Evolutionary conservation across 2,888 invertebrate species (phyloP).

Genomic region (Platycheirus albimanus): DNA sequence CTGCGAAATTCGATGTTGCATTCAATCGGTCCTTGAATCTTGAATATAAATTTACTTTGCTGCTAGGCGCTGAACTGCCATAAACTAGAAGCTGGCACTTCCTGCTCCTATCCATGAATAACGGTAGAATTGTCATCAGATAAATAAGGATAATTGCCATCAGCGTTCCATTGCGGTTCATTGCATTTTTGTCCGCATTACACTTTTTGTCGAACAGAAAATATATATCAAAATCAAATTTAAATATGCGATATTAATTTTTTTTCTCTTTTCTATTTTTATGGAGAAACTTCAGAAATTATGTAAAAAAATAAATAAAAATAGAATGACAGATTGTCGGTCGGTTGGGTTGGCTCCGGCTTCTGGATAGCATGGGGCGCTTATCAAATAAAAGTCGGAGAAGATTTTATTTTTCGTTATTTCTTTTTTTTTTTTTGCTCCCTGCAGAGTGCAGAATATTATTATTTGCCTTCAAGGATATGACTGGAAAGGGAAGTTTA

Average conservation of each 20-base stretch:
- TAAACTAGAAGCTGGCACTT: constrained; percentile 3
- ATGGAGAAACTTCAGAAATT: constrained; percentile 58
- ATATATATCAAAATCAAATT: constrained; percentile 53
- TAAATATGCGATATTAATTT: constrained; percentile 51
- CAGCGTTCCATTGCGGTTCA: constrained; percentile 61
- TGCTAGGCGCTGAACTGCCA: not conserved
- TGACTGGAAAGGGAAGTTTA: not conserved
- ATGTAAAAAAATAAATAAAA: constrained; percentile 30
- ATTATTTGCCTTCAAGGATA: constrained; percentile 17
- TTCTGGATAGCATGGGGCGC: not conserved
- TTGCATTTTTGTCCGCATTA: constrained; percentile 58
- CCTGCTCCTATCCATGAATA: constrained; percentile 3
- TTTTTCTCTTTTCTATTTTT: constrained; percentile 43
- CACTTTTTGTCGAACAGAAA: constrained; percentile 14
- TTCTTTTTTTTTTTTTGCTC: constrained; percentile 31
- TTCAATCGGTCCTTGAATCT: constrained; percentile 48
- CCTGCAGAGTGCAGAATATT: constrained; percentile 33
- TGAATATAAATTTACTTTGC: constrained; percentile 39
- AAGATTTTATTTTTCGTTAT: constrained; percentile 19
- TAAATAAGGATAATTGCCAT: constrained; percentile 67
- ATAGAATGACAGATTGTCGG: constrained; percentile 45
- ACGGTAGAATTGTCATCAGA: constrained; percentile 47
- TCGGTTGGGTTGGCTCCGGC: no score
- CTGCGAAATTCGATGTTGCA: constrained; percentile 43
- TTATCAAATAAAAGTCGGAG: constrained; percentile 53